Base-by-base conservation (phyloP, 1,140 invertebrate species). In the Zophobas morio region DNA sequence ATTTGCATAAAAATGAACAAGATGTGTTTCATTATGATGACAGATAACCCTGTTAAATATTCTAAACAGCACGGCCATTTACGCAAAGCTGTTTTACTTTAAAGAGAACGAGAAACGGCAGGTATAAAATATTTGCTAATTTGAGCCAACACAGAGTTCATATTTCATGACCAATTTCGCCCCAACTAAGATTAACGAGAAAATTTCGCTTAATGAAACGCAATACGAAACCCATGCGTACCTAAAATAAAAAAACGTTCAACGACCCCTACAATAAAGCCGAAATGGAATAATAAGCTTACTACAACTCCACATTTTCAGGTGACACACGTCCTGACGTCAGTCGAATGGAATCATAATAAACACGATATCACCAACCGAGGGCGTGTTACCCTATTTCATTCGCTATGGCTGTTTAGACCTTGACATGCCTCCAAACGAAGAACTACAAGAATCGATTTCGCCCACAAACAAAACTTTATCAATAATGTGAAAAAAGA, bases 381-480 rank as follows among this genome's bases (percentile, higher is more conserved):
- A 66, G 60, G 60, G 60, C 60, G 60, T 66, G 60, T 42, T 66
- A 42, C 60, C 60, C 60, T 33, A 66, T 40, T 66, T 66, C 36
- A 36, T 37, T 66, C 60, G 54, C 35, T 57, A 57, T 57, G 54
- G 54, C 35, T 34, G 60, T 66, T 42, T 66, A 66, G 60, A 66
- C 60, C 60, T 66, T 66, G 60, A 66, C 60, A 66, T 66, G 60
- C 60, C 60, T 40, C 60, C 60, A 32, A 66, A 66, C 60, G 60
- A 66, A 42, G 60, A 66, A 66, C 60, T 32, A 66, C 42, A 66
- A 37, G 5, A 34, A 66, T 66, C 60, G 60, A 66, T 66, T 66
- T 66, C 39, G 60, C 60, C 60, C 60, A 66, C 60, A 66, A 53
- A 57, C 34, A 57, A 57, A 57, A 66, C 36, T 66, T 66, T 20